Percentiles rank a stretch among this genome's conserved stretches.
Conservation (phyloP, 2,888 invertebrate species). For the Unio pictorum region DNA sequence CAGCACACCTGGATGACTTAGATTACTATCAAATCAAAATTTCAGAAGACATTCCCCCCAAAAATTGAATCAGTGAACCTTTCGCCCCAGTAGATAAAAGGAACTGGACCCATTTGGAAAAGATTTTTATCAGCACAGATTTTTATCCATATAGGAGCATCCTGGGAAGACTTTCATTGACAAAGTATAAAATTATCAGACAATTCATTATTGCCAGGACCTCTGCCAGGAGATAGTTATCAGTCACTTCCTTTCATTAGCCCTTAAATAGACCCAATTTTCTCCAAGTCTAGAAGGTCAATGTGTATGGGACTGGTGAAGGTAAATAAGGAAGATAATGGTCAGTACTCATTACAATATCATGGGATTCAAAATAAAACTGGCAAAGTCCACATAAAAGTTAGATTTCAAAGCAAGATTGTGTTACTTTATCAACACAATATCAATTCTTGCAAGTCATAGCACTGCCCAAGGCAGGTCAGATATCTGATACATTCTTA, state of each 20-base stretch:
- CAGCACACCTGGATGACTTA: too few species aligned
- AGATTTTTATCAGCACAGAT: slow-evolving; percentile 26
- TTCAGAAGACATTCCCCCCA: too few species aligned
- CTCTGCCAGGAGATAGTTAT: slow-evolving; percentile 30
- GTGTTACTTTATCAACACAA: too few species aligned
- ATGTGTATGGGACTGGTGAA: slow-evolving; percentile 21
- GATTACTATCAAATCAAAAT: too few species aligned
- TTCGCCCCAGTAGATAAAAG: too few species aligned
- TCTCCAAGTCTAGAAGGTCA: slow-evolving; percentile 29
- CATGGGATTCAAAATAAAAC: neutral
- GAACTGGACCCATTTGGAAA: too few species aligned
- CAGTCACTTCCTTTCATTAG: slow-evolving; percentile 35
- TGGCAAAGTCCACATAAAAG: too few species aligned
- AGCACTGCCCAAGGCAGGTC: too few species aligned
- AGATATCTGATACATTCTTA: too few species aligned
- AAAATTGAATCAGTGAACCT: too few species aligned
- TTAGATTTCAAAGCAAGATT: too few species aligned
- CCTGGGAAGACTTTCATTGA: slow-evolving; percentile 23
- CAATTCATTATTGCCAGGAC: slow-evolving; percentile 34
- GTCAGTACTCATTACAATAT: slow-evolving; percentile 30
- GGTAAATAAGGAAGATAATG: slow-evolving; percentile 16
- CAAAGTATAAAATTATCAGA: slow-evolving; percentile 38
- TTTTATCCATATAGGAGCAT: slow-evolving; percentile 38
- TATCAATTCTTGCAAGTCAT: too few species aligned
- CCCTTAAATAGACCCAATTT: slow-evolving; percentile 32